A percentile compares a stretch with the other conserved stretches of the same genome.
These are phyloP conservation scores for Charaxes varanes DNA, from an alignment of 1,140 invertebrate genomes.

Conservation along the genomic window DNA sequence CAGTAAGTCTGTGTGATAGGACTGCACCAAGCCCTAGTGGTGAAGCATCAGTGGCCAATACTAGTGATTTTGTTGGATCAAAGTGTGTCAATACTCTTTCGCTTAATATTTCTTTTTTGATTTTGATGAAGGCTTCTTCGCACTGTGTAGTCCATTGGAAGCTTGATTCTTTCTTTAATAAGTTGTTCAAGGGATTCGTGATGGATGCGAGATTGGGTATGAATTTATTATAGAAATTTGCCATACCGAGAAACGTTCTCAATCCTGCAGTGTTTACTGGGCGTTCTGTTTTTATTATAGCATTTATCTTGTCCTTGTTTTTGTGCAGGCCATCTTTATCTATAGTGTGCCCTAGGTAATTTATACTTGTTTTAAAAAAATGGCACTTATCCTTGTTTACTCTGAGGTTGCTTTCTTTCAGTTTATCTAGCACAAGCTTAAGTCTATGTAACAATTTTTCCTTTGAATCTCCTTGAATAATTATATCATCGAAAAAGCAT, in stretches of 20 bases:
- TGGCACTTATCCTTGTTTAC: too few relatives aligned
- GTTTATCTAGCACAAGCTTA: too few relatives aligned
- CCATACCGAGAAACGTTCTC: conserved; percentile 4
- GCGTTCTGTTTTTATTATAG: conserved; percentile 3
- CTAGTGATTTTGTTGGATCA: neutral
- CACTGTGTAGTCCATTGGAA: conserved; percentile 2
- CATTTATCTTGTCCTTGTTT: conserved; percentile 6
- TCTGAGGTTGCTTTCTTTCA: too few relatives aligned
- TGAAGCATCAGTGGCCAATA: conserved; percentile 6
- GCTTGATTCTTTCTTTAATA: neutral
- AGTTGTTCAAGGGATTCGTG: conserved; percentile 1
- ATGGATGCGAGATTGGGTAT: conserved; percentile 3
- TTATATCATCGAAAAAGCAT: too few relatives aligned
- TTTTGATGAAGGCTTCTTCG: neutral
- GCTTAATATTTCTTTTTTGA: neutral
- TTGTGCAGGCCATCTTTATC: conserved; percentile 9
- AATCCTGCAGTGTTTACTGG: conserved; percentile 1
- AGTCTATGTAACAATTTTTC: too few relatives aligned
- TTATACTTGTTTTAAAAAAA: conserved; percentile 1
- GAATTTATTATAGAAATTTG: conserved; percentile 10
- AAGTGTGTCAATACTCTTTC: conserved; percentile 1
- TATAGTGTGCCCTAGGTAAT: conserved; percentile 6
- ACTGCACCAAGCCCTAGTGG: conserved; percentile 5
- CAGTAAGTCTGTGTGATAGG: conserved; percentile 3
- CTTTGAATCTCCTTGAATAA: too few relatives aligned